Percentiles rank a stretch among this genome's conserved stretches.
Evolutionary conservation across 2,113 vertebrate genomes (phyloP).

Genomic region (Ptilorrhoa leucosticta): DNA sequence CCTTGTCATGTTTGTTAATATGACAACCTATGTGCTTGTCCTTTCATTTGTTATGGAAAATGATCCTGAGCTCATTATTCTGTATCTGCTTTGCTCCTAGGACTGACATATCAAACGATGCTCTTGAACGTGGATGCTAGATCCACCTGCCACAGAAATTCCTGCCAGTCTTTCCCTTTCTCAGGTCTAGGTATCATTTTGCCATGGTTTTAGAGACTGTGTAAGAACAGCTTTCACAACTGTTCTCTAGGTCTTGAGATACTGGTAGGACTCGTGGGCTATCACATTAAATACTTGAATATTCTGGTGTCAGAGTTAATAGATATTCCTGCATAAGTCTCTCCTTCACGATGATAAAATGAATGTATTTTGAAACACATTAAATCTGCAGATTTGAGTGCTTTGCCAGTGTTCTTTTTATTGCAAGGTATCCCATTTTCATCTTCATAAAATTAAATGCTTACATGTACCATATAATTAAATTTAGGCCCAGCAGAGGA

Average conservation of each 20-base stretch:
- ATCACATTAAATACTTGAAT: not conserved
- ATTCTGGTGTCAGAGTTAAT: constrained; percentile 5
- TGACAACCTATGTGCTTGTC: not conserved
- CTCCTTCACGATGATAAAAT: constrained; percentile 32
- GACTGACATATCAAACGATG: not conserved
- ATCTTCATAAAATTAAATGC: constrained; percentile 73
- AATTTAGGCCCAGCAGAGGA: constrained; percentile 62
- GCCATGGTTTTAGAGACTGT: not conserved
- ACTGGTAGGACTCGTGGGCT: not conserved
- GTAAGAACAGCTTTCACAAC: constrained; percentile 15
- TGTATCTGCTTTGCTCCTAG: not conserved
- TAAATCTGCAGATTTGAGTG: constrained; percentile 61
- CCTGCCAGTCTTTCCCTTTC: not conserved
- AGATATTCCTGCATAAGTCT: not conserved
- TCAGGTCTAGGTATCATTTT: not conserved
- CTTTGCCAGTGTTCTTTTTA: constrained; percentile 62
- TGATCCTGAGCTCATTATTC: not conserved
- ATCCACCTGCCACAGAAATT: not conserved
- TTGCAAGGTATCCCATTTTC: constrained; percentile 63
- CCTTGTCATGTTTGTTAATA: not conserved
- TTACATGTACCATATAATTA: constrained; percentile 69
- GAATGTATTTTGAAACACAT: constrained; percentile 59
- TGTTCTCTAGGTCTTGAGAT: not conserved
- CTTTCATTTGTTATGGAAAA: not conserved
- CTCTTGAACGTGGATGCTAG: not conserved